phyloP scores from a whole-genome alignment of 2,113 vertebrate genomes.

The Ceuthmochares aereus region DNA sequence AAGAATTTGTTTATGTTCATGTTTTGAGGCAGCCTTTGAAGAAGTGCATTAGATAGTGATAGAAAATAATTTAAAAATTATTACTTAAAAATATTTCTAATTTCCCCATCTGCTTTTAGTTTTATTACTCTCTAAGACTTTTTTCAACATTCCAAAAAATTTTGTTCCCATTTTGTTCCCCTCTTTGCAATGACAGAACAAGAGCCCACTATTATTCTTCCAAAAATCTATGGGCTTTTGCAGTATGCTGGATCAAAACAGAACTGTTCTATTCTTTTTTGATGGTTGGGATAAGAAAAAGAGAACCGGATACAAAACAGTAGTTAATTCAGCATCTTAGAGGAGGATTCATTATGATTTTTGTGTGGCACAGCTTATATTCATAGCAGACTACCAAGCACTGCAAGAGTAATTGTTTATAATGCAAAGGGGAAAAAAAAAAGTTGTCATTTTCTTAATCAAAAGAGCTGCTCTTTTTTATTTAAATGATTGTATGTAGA shows the following conservation, averaged over 20 bases:
- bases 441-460: not conserved
- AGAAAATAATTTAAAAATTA: not conserved
- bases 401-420: not conserved
- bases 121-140: not conserved
- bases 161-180: not conserved
- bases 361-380: not conserved
- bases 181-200: not conserved
- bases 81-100: fast-evolving
- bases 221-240: not conserved
- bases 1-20: not conserved
- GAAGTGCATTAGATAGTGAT: not conserved
- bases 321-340: not conserved
- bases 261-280: not conserved
- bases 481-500: not conserved
- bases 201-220: not conserved
- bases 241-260: not conserved
- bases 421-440: not conserved
- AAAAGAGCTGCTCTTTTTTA: not conserved
- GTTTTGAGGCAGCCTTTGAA: not conserved
- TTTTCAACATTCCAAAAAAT: not conserved
- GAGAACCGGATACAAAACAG: not conserved
- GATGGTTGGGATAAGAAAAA: not conserved
- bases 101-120: not conserved
- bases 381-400: not conserved
- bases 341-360: not conserved